phyloP scores from a whole-genome alignment of 2,888 invertebrate species.

The Sinhomidia bicolor region DNA sequence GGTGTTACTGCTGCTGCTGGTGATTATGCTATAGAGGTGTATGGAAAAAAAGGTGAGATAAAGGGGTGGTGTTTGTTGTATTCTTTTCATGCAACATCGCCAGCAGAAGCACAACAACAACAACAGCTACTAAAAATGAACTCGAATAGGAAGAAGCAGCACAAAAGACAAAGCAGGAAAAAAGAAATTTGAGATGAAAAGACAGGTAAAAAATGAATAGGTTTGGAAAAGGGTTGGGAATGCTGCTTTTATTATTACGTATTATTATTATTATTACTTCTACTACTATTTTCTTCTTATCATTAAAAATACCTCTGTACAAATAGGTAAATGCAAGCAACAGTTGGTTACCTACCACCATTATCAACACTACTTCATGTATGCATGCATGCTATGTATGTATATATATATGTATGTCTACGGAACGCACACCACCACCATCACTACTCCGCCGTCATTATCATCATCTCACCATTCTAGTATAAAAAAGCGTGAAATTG shows the following conservation, averaged over 20 bases:
- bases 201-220: conserved; percentile 22
- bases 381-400: too few relatives aligned
- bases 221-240: background rate
- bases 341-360: conserved; percentile 64
- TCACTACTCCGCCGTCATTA: background rate
- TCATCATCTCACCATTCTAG: conserved; percentile 28
- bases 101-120: background rate
- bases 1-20: background rate
- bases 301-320: background rate
- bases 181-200: conserved; percentile 55
- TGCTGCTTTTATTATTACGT: too few relatives aligned
- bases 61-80: conserved; percentile 39
- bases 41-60: conserved; percentile 44
- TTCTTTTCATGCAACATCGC: background rate
- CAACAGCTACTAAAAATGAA: conserved; percentile 19
- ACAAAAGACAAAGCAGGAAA: conserved; percentile 43
- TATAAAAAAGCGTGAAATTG: conserved; percentile 76
- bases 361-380: too few relatives aligned
- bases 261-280: too few relatives aligned
- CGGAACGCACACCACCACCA: background rate
- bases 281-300: background rate
- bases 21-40: background rate
- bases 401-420: background rate
- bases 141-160: background rate
- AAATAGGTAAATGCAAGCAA: background rate